Evolutionary conservation across 2,113 vertebrate genomes (phyloP), one percentile per base, ranked within the genome.

Genomic region (Ariopsis seemanni): DNA sequence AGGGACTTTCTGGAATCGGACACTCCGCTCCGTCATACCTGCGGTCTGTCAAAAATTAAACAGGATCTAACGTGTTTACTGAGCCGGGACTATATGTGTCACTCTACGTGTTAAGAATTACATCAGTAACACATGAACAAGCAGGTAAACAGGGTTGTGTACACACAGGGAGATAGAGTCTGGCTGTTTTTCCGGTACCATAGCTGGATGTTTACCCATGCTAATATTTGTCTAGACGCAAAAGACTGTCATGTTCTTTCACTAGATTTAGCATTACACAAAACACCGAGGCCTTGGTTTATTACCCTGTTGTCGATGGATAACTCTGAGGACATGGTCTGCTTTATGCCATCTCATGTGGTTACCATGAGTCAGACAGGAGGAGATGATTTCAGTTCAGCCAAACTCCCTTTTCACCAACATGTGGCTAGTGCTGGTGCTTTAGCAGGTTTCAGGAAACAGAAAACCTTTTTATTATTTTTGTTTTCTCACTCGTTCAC

Each of bases 211-310:
- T 62, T 84, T 87, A 69, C 83, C 50, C 60, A 34, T 87, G 90
- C 90, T 84, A 89, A 87, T 88, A 88, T 93, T 92, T 90, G 88
- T 92, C 91, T 88, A 86, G 87, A 90, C 87, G 82, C 67, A 88
- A 92, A 91, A 92, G 86, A 83, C 80, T 50, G 89, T 83, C 89
- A 88, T 75, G 89, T 88, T 84, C 88, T 84, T 86, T 92, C 89
- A 87, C 69, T 85, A 90, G 89, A 91, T 91, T 90, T 90, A 88
- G 84, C 90, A 91, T 91, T 22, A 90, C 90, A 90, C 81, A 85
- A 93, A 94, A 92, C 89, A 88, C 91, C 83, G 14, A 87, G 94
- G 93, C 90, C 90, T 93, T 81, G 84, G 80, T 90, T 92, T 90
- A 93, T 91, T 92, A 91, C 89, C 89, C n/a, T 87, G 89, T 90